A percentile compares a stretch with the other conserved stretches of the same genome.
Evolutionary conservation across 1,140 invertebrate genomes (phyloP).

Genomic region (Trachymyrmex septentrionalis): DNA sequence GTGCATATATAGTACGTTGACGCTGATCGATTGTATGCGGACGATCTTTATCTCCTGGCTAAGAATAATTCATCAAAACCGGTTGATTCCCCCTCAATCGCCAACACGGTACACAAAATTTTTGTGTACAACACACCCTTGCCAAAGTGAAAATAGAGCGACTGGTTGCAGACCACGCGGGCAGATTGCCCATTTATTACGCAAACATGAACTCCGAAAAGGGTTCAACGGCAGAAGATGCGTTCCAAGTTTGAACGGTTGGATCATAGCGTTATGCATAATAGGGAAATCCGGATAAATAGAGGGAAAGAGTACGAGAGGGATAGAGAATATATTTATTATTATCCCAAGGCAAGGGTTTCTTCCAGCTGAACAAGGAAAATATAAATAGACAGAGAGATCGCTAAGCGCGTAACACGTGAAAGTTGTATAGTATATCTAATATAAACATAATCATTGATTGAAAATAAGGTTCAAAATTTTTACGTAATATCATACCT

Average conservation of each 20-base stretch:
- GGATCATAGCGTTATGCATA: slow-evolving; percentile 31
- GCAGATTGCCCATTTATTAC: slow-evolving; percentile 56
- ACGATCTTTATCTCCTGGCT: slow-evolving; percentile 41
- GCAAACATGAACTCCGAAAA: slow-evolving; percentile 47
- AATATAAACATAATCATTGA: neutral
- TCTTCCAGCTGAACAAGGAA: neutral
- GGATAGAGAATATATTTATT: slow-evolving; percentile 27
- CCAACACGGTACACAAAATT: slow-evolving; percentile 25
- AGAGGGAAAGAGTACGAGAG: neutral
- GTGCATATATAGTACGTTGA: slow-evolving; percentile 6
- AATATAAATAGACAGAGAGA: neutral
- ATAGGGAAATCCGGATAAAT: slow-evolving; percentile 26
- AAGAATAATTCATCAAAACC: slow-evolving; percentile 56
- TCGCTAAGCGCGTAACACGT: neutral
- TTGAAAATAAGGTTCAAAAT: neutral
- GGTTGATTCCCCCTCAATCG: slow-evolving; percentile 19
- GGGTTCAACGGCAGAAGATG: slow-evolving; percentile 42
- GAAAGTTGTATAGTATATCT: neutral
- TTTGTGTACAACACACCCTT: slow-evolving; percentile 48
- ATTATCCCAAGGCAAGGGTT: neutral
- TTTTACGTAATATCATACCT: neutral
- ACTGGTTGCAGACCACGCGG: slow-evolving; percentile 3
- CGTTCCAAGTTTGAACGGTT: slow-evolving; percentile 38
- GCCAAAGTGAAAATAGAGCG: slow-evolving; percentile 55
- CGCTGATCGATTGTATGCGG: slow-evolving; percentile 45